Evolutionary conservation across 2,888 invertebrate genomes (phyloP), one percentile per base, ranked within the genome.

Genomic region (Apomyelois bistriatella): DNA sequence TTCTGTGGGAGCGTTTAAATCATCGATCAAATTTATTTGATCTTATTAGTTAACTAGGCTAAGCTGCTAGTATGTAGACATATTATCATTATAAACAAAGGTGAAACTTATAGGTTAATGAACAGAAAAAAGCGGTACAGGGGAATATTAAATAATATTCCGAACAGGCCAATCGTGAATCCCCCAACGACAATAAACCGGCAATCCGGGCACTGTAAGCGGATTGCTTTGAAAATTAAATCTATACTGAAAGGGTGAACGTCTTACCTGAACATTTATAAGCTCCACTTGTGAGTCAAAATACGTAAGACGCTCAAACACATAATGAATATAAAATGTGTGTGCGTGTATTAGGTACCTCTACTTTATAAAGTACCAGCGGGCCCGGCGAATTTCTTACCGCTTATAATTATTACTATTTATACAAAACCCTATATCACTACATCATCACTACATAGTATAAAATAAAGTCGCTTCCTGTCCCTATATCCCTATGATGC

Each of bases 191-290:
- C 57, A 52, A 59, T 57, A 57, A 48, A 32, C 52, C 50, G 17
- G 38, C 38, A 52, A 50, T 55, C 52, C 36, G 41, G 40, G 49
- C 51, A 46, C 48, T 53, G 49, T 60, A 59, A 62, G 51, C 56
- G 62, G 58, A 64, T 64, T 60, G 59, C 53, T 53, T 54, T 48
- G 58, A 54, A 61, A 59, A 65, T 65, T 57, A 62, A 65, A 64
- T 61, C 59, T 49, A 55, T 58, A 30, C 15, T 50, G 40, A 40
- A 50, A 50, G 49, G 49, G 49, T 49, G 28, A 42, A 43, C 15
- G 43, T 32, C 41, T 41, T 41, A 32, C 46, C 46, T 46, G 46
- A 46, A 10, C 22, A 5, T 22, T 22, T 32, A 32, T 32, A 46
- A 46, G 16, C 35, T 10, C 15, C 35, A 32, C 16, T 46, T 46